Conservation (phyloP, 2,113 vertebrate species). For the Gymnocephalus cernua region DNA sequence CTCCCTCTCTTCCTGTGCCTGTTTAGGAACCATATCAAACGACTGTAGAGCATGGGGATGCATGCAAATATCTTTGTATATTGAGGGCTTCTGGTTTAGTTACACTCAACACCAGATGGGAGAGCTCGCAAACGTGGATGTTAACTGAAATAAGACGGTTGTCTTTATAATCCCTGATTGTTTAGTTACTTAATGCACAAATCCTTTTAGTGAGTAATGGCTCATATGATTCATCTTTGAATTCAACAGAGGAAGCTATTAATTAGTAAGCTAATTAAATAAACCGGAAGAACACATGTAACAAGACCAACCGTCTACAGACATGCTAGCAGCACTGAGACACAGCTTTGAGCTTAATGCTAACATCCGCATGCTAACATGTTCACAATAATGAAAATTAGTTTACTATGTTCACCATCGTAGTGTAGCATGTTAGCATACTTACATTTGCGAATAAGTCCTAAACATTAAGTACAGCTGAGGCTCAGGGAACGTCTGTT, state of each 20-base stretch:
- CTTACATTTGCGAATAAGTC: background rate
- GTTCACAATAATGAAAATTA: background rate
- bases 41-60: conserved; percentile 1
- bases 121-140: background rate
- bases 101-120: background rate
- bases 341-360: conserved; percentile 12
- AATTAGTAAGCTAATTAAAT: background rate
- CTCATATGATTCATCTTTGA: background rate
- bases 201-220: background rate
- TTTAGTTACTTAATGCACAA: background rate
- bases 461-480: background rate
- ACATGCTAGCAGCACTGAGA: background rate
- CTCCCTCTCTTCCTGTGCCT: conserved; percentile 12
- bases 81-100: conserved; percentile 30
- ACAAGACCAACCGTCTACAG: background rate
- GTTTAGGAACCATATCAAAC: conserved; percentile 30
- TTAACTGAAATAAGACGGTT: conserved; percentile 9
- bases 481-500: background rate
- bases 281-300: background rate
- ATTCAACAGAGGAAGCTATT: background rate
- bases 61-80: conserved; percentile 34
- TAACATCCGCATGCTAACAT: background rate
- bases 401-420: background rate
- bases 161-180: background rate
- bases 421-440: background rate